A percentile compares a stretch with the other conserved stretches of the same genome.
Evolutionary conservation across 2,113 vertebrate species (phyloP).

Genomic region (Coturnix japonica): DNA sequence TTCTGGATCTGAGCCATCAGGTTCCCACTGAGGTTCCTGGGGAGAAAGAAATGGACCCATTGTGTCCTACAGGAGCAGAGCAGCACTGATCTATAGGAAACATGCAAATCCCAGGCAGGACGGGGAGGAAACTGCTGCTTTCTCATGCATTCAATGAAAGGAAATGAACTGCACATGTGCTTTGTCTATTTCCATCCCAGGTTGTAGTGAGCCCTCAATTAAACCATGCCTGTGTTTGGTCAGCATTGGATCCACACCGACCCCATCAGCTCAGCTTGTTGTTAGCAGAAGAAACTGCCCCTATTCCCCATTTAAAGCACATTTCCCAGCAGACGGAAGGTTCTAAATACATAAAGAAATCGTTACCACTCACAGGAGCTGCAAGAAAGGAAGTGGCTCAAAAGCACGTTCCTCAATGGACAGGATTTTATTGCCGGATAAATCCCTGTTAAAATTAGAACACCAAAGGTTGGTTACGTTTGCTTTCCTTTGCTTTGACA

Average conservation of each 20-base stretch:
- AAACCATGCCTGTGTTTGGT: not conserved
- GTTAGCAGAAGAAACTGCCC: not conserved
- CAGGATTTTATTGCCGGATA: slow-evolving; percentile 64
- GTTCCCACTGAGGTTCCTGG: slow-evolving; percentile 67
- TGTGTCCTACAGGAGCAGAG: not conserved
- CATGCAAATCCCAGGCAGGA: not conserved
- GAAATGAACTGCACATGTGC: not conserved
- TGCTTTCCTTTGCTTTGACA: not conserved
- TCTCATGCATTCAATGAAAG: not conserved
- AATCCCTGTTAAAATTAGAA: slow-evolving; percentile 64
- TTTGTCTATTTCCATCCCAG: not conserved
- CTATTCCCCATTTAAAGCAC: not conserved
- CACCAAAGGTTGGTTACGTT: not conserved
- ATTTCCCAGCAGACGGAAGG: not conserved
- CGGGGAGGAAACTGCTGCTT: not conserved
- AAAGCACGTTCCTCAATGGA: slow-evolving; percentile 48
- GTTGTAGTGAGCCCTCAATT: not conserved
- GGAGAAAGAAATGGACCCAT: not conserved
- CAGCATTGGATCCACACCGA: not conserved
- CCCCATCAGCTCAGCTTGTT: not conserved
- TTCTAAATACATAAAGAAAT: not conserved
- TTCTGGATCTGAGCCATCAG: slow-evolving; percentile 7
- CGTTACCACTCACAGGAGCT: slow-evolving; percentile 56
- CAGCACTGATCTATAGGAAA: not conserved
- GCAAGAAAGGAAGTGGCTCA: slow-evolving; percentile 60